Evolutionary conservation across 2,797 vertebrate species (phyloP).

Genomic region (Nyctalus aviator): DNA sequence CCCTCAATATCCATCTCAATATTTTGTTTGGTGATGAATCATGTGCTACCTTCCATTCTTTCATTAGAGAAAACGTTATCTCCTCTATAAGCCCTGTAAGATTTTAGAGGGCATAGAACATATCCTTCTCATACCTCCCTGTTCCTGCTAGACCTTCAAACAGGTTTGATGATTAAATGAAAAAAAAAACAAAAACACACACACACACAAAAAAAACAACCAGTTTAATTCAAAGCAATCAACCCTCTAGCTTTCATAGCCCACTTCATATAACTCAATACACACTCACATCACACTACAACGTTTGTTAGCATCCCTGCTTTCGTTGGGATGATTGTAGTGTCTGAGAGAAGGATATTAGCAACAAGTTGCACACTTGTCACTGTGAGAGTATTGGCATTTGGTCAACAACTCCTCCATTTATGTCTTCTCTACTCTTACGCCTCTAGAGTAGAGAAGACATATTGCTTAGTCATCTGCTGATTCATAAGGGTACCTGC

Average conservation of each 20-base stretch:
- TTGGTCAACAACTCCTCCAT: neutral
- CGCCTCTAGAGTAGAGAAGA: too few species aligned
- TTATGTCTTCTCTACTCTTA: neutral
- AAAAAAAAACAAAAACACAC: conserved; percentile 12
- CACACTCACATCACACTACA: neutral
- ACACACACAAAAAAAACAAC: too few species aligned
- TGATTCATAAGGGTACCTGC: neutral
- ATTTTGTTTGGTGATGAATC: conserved; percentile 29
- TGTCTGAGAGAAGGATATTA: neutral
- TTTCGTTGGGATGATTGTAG: neutral
- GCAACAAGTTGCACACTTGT: neutral
- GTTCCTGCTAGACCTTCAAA: neutral
- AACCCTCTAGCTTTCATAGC: neutral
- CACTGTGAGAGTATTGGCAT: neutral
- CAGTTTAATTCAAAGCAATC: conserved; percentile 18
- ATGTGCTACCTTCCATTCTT: neutral
- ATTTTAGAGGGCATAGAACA: neutral
- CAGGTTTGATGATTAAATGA: neutral
- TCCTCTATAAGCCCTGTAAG: neutral
- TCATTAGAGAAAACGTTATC: neutral
- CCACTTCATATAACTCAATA: neutral
- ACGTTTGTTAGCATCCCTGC: neutral
- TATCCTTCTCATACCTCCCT: conserved; percentile 10
- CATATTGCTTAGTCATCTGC: neutral
- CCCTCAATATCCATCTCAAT: neutral